Evolutionary conservation across 2,888 invertebrate genomes (phyloP), one percentile per base, ranked within the genome.

Genomic region (Microplitis manilae): DNA sequence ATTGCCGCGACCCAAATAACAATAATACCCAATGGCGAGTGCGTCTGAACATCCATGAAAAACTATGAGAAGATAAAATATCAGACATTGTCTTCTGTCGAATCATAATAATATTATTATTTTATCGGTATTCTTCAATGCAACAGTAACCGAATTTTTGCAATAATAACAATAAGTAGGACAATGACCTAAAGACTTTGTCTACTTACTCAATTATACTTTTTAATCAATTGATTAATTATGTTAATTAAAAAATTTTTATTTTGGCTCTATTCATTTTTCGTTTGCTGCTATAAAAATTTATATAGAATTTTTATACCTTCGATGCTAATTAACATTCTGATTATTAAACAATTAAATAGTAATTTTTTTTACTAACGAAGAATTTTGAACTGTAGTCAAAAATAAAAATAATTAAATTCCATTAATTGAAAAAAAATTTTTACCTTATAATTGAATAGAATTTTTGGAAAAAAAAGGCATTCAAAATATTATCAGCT

Each of bases 1-100:
- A 82, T 83, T 82, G 85, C 84, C 84, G 84, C 85, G 87, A 87
- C 86, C 87, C 84, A 87, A 86, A 87, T 87, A 86, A 85, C 83
- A 84, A 85, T 85, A 84, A 85, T 86, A 82, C 80, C 78, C 77
- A 75, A 73, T 78, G 80, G 78, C 68, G 72, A 74, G 67, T 68
- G 68, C 74, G 70, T 62, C 68, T 64, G 59, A 59, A 65, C 40
- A 59, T 67, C 30, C 17, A 41, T 20, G 9, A 41, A 70, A 70
- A 70, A 50, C 70, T 8, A 15, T 17, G 17, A 70, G 50, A 50
- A 50, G 15, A 65, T 30, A 30, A 30, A 30, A 30, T 30, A 30
- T 6, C 38, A 20, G 13, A 13, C 30, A 17, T 59, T 50, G 41
- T 20, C 59, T 41, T 40, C n/a, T 9, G 41, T 41, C 40, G 20